Evolutionary conservation across 2,888 invertebrate genomes (phyloP).

Genomic region (Artemia sinica): DNA sequence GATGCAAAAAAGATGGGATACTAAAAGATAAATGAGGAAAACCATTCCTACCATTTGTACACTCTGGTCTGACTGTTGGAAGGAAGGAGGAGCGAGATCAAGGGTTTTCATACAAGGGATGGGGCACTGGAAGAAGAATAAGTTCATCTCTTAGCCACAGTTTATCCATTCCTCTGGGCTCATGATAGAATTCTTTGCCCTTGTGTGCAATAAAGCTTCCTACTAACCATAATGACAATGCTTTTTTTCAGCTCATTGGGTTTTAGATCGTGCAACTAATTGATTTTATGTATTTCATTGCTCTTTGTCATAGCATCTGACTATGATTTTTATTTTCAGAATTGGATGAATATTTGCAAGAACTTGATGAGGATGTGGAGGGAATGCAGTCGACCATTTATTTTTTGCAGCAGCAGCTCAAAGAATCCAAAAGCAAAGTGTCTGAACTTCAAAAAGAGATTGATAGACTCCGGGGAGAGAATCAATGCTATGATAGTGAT

Average conservation of each 20-base stretch:
- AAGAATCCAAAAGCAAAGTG: conserved; percentile 56
- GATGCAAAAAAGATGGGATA: too few relatives aligned
- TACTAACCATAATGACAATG: background rate
- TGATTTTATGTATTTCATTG: background rate
- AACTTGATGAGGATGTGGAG: conserved; percentile 90
- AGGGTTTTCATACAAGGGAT: too few relatives aligned
- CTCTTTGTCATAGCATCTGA: background rate
- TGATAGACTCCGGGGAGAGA: conserved; percentile 22
- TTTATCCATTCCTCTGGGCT: background rate
- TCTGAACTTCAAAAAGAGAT: conserved; percentile 44
- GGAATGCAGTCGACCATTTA: conserved; percentile 95
- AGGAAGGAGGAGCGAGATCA: too few relatives aligned
- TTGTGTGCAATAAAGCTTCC: background rate
- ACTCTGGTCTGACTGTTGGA: too few relatives aligned
- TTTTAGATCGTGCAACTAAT: conserved; percentile 4
- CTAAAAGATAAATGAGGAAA: too few relatives aligned
- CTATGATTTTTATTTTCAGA: conserved; percentile 40
- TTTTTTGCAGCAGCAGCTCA: conserved; percentile 77
- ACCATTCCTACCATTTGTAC: too few relatives aligned
- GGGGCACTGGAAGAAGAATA: background rate
- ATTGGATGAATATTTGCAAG: conserved; percentile 82
- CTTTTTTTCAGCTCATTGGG: background rate
- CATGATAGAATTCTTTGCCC: background rate
- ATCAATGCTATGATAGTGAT: conserved; percentile 4
- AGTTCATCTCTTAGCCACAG: background rate